These are phyloP conservation scores for Aphelinus atriplicis DNA, from an alignment of 1,140 invertebrate species.

Conservation along the genomic window DNA sequence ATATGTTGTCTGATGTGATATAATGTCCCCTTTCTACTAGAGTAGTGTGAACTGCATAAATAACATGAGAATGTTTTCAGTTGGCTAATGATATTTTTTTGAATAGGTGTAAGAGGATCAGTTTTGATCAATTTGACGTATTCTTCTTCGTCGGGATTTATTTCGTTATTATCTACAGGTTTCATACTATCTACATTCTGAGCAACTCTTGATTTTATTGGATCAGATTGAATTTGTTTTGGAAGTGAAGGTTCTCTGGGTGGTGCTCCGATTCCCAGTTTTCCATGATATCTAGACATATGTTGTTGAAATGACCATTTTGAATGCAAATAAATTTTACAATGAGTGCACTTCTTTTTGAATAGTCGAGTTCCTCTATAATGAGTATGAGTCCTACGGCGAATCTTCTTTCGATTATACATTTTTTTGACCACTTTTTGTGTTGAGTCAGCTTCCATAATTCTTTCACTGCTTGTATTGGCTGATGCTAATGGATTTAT, in stretches of 20 bases:
- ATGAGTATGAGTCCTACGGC: slow-evolving; percentile 55
- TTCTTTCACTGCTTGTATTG: slow-evolving; percentile 47
- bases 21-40: slow-evolving; percentile 57
- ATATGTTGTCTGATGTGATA: slow-evolving; percentile 62
- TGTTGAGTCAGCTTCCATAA: slow-evolving; percentile 60
- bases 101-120: slow-evolving; percentile 56
- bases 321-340: slow-evolving; percentile 59
- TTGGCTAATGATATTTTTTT: slow-evolving; percentile 62
- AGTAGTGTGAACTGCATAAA: slow-evolving; percentile 54
- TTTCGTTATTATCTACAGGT: slow-evolving; percentile 11
- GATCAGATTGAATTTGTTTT: background rate
- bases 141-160: slow-evolving; percentile 23
- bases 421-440: slow-evolving; percentile 46
- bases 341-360: slow-evolving; percentile 57
- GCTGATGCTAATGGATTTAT: slow-evolving; percentile 53
- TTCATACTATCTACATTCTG: slow-evolving; percentile 17
- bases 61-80: slow-evolving; percentile 63
- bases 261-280: slow-evolving; percentile 20
- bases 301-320: slow-evolving; percentile 56
- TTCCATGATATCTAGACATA: slow-evolving; percentile 56
- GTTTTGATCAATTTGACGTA: slow-evolving; percentile 38
- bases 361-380: slow-evolving; percentile 53
- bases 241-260: background rate
- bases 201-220: slow-evolving; percentile 23
- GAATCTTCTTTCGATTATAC: slow-evolving; percentile 47